These are phyloP conservation scores for Grantiella picta DNA, from an alignment of 2,113 vertebrate species.

Conservation along the genomic window DNA sequence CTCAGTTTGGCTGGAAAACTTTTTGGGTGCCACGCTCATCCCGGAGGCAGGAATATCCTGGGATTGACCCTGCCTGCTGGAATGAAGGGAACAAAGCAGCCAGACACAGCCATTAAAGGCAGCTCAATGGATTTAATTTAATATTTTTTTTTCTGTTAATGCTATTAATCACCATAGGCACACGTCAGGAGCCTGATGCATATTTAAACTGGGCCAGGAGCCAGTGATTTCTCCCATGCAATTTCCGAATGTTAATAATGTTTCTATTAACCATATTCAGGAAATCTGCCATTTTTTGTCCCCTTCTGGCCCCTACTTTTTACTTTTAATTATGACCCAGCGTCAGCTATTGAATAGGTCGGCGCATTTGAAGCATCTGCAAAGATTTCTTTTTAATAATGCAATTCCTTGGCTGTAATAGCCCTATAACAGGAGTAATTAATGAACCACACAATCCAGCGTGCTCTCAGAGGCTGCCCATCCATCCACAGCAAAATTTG, in stretches of 20 bases:
- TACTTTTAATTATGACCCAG: slow-evolving; percentile 62
- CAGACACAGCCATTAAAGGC: neutral
- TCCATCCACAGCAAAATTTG: neutral
- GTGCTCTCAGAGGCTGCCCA: neutral
- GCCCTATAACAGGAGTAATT: slow-evolving; percentile 25
- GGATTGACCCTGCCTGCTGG: neutral
- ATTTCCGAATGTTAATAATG: slow-evolving; percentile 57
- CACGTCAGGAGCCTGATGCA: neutral
- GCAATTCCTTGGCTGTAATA: slow-evolving; percentile 17
- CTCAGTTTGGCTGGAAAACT: neutral
- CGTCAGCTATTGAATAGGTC: slow-evolving; percentile 43
- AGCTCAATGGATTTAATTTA: neutral
- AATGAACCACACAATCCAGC: neutral
- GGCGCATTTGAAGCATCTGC: slow-evolving; percentile 41
- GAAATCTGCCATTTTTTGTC: slow-evolving; percentile 42
- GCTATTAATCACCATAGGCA: neutral
- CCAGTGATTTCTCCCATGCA: slow-evolving; percentile 36
- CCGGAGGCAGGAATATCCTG: neutral
- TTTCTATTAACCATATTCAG: slow-evolving; percentile 45
- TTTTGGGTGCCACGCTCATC: fast-evolving
- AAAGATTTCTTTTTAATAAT: slow-evolving; percentile 65
- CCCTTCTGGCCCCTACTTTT: slow-evolving; percentile 54
- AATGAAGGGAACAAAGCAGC: neutral
- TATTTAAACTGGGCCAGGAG: slow-evolving; percentile 22
- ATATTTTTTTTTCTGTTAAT: neutral